These are phyloP conservation scores for Chelonus formosanus DNA, from an alignment of 2,888 invertebrate species.

Conservation along the genomic window DNA sequence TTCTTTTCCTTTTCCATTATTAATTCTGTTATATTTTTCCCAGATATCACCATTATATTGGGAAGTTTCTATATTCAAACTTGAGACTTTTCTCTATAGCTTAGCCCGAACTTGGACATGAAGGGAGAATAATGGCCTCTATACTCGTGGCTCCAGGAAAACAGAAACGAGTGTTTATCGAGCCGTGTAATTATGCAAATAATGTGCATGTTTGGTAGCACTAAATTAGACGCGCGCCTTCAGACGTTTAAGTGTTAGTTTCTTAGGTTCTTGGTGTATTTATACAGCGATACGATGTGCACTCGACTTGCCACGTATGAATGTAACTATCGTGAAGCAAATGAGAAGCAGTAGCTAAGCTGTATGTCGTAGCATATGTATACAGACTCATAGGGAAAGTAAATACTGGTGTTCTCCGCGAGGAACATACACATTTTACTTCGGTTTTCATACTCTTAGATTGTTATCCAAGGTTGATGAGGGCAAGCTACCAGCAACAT, in stretches of 20 bases:
- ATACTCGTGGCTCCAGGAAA: slow-evolving; percentile 36
- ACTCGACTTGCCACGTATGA: slow-evolving; percentile 3
- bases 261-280: slow-evolving; percentile 20
- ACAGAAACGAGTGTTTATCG: slow-evolving; percentile 49
- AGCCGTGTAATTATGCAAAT: slow-evolving; percentile 51
- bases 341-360: not conserved
- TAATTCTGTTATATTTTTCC: no score
- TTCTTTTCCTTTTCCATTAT: no score
- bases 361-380: slow-evolving; percentile 2
- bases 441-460: slow-evolving; percentile 34
- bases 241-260: slow-evolving; percentile 30
- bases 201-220: slow-evolving; percentile 51
- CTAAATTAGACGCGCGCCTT: slow-evolving; percentile 46
- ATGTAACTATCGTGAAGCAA: not conserved
- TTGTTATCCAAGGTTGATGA: slow-evolving; percentile 45
- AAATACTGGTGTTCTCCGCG: slow-evolving; percentile 16
- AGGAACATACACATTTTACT: slow-evolving; percentile 6
- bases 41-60: no score
- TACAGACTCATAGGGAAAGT: slow-evolving; percentile 20
- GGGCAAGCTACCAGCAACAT: slow-evolving; percentile 29
- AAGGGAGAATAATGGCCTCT: slow-evolving; percentile 25
- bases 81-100: not conserved
- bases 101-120: slow-evolving; percentile 13
- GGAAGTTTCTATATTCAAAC: not conserved
- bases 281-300: slow-evolving; percentile 25